Conservation (phyloP, 2,797 vertebrate genomes). For the Lacerta viridis region DNA sequence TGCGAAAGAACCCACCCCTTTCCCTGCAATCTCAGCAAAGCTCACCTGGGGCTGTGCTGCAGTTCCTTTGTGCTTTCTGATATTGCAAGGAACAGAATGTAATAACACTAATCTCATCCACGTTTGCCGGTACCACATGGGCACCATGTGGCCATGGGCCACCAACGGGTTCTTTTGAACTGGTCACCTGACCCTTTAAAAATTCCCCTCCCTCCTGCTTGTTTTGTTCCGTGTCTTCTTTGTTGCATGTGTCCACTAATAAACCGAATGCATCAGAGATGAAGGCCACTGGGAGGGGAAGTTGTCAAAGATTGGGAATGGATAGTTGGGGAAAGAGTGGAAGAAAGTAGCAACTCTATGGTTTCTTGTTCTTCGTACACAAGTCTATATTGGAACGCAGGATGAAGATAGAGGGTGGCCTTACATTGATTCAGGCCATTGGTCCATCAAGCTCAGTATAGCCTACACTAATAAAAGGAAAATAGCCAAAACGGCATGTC, state of each 20-base stretch:
- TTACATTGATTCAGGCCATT: too few species aligned
- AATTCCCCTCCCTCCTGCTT: slow-evolving; percentile 27
- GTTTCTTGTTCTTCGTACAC: neutral
- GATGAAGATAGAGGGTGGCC: too few species aligned
- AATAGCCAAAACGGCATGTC: slow-evolving; percentile 5
- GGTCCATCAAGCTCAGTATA: neutral
- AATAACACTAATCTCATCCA: slow-evolving; percentile 68
- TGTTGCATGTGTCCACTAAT: slow-evolving; percentile 42
- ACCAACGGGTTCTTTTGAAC: slow-evolving; percentile 49
- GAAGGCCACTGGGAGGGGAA: neutral
- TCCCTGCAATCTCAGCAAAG: slow-evolving; percentile 58
- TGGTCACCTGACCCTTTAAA: slow-evolving; percentile 33
- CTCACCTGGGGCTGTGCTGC: slow-evolving; percentile 30
- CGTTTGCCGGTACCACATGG: slow-evolving; percentile 23
- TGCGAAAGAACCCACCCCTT: slow-evolving; percentile 21
- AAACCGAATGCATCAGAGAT: slow-evolving; percentile 33
- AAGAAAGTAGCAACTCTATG: neutral
- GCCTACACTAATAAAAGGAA: neutral
- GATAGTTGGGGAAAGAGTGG: slow-evolving; percentile 8
- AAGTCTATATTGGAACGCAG: slow-evolving; percentile 18
- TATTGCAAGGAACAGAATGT: slow-evolving; percentile 59
- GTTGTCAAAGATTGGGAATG: neutral
- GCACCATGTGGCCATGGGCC: neutral
- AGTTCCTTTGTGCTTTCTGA: slow-evolving; percentile 51
- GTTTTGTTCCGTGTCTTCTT: slow-evolving; percentile 20